Evolutionary conservation across 2,797 vertebrate genomes (phyloP), one percentile per base, ranked within the genome.

Genomic region (Acipenser oxyrinchus): DNA sequence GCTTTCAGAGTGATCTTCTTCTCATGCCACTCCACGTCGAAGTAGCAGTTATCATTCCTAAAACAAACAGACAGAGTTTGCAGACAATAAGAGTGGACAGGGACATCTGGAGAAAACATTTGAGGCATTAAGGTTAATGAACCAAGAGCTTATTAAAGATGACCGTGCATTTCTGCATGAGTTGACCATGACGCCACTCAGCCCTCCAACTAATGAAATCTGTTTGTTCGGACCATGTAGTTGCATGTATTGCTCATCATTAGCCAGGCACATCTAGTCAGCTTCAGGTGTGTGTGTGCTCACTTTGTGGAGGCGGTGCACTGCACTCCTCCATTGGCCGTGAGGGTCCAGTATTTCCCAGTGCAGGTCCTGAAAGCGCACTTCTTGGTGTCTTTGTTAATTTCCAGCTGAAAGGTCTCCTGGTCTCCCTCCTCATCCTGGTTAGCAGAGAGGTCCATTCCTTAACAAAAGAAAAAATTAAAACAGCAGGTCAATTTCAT

Each of bases 331-430:
- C 96, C 94, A 0, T 94, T 95, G 12, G 93, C 87, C 0, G 93
- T 97, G 70, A 98, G 91, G 51, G 91, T 95, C 96, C 96, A 99
- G 89, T 98, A 99, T 78, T 97, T 97, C 67, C 96, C 96, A 13
- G 92, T 93, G 64, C 95, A 94, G 60, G 96, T 99, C 65, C 95
- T 86, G 81, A 99, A 98, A 0, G 96, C 93, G 12, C 95, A 98
- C 87, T 97, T 98, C 80, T 93, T 91, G 70, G 95, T 98, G 72
- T 98, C 96, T 0, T 94, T 93, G 74, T 94, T 93, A 6, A 99
- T 95, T 85, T 99, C 96, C 84, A 99, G 87, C 83, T 99, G 96
- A 84, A 96, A 99, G 49, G 96, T 98, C 79, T 99, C 96, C 83
- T 98, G 95, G 82, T 99, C 96, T 0, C 93, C 90, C 73, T 99